Conservation (phyloP, 2,113 vertebrate species). For the Falcunculus frontatus region DNA sequence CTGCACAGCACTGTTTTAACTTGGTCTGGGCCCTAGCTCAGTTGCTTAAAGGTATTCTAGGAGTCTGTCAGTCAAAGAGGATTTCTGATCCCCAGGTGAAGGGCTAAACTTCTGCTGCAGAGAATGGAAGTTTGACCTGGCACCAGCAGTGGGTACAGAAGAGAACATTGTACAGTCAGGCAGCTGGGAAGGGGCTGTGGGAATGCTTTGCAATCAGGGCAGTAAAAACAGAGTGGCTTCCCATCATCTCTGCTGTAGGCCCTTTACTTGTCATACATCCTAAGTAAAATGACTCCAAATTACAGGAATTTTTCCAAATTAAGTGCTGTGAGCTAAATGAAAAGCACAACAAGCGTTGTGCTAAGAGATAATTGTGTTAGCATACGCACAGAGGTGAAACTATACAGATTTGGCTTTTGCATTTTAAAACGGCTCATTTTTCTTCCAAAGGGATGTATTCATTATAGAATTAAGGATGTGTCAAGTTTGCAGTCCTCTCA, state of each 20-base stretch:
- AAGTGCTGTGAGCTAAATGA: neutral
- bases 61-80: neutral
- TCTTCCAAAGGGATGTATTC: neutral
- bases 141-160: neutral
- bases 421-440: neutral
- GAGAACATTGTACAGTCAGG: rapidly evolving
- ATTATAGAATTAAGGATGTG: neutral
- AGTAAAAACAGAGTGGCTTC: neutral
- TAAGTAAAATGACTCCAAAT: neutral
- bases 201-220: neutral
- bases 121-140: neutral
- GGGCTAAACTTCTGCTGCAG: neutral
- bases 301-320: neutral
- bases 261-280: neutral
- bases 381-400: neutral
- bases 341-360: neutral
- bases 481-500: neutral
- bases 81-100: neutral
- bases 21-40: neutral
- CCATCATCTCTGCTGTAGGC: neutral
- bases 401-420: neutral
- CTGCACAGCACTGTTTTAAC: neutral
- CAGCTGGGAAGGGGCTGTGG: neutral
- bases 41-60: neutral
- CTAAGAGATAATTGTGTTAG: neutral